phyloP scores from a whole-genome alignment of 2,888 invertebrate species.

The Agrochola circellaris region DNA sequence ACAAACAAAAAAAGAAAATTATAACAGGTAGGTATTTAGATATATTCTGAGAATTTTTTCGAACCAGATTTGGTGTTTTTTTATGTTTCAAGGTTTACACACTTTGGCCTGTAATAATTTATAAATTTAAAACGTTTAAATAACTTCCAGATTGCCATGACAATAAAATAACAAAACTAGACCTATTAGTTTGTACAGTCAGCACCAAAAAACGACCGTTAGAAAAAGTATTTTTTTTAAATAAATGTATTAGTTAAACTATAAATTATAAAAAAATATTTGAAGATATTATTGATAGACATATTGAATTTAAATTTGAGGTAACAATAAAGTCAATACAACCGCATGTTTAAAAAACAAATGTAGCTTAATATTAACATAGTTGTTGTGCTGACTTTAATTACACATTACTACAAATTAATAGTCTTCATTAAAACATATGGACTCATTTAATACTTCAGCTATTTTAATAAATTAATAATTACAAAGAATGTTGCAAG shows the following conservation, averaged over 20 bases:
- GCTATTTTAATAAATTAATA: slow-evolving; percentile 34
- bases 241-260: background rate
- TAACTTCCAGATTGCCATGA: background rate
- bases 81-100: background rate
- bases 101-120: background rate
- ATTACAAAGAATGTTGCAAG: slow-evolving; percentile 39
- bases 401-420: background rate
- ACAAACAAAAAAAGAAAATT: no score
- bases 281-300: background rate
- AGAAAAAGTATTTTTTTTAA: background rate
- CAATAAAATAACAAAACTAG: slow-evolving; percentile 8
- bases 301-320: background rate
- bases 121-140: background rate
- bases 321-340: background rate
- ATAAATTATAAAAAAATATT: background rate
- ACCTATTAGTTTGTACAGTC: background rate
- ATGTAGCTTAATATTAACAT: no score
- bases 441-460: slow-evolving; percentile 26
- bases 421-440: background rate
- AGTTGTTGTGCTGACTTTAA: background rate
- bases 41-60: background rate
- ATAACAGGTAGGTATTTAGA: no score
- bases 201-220: background rate
- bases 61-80: slow-evolving; percentile 3
- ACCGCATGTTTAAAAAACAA: background rate